These are phyloP conservation scores for Drosophila aldrichi DNA, from an alignment of 2,888 invertebrate genomes.

Conservation along the genomic window DNA sequence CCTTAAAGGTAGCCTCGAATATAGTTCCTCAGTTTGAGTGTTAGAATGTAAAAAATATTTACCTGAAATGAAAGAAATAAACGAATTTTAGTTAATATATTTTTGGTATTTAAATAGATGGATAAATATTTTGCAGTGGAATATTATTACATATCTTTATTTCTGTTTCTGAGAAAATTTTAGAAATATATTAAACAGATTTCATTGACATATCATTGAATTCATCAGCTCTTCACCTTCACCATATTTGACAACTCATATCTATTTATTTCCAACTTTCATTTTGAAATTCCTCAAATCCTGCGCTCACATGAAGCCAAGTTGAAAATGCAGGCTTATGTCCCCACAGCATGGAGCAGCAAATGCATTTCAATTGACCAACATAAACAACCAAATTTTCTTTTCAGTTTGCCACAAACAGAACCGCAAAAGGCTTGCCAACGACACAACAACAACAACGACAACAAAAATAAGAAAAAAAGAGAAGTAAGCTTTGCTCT, in stretches of 20 bases:
- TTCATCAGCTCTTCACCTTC: not conserved
- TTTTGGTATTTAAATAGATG: no score
- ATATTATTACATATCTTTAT: no score
- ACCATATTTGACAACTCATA: not conserved
- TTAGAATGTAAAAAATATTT: constrained; percentile 1
- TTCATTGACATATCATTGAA: not conserved
- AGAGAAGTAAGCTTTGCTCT: not conserved
- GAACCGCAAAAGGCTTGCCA: constrained; percentile 38
- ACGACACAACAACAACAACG: not conserved
- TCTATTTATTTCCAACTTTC: no score
- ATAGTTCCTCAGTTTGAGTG: not conserved
- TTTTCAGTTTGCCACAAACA: constrained; percentile 40
- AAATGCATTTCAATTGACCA: constrained; percentile 36
- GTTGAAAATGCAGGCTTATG: constrained; percentile 42
- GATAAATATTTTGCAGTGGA: no score
- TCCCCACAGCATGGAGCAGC: constrained; percentile 36
- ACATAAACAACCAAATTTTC: constrained; percentile 23
- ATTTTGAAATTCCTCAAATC: not conserved
- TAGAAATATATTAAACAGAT: not conserved
- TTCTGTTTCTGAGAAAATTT: no score
- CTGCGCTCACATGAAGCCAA: constrained; percentile 8
- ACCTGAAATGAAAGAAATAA: constrained; percentile 25
- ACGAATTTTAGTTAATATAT: not conserved
- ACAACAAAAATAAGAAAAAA: not conserved
- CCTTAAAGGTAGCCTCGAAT: no score